Conservation (phyloP, 2,797 vertebrate genomes). For the Chloroceryle amazona region DNA sequence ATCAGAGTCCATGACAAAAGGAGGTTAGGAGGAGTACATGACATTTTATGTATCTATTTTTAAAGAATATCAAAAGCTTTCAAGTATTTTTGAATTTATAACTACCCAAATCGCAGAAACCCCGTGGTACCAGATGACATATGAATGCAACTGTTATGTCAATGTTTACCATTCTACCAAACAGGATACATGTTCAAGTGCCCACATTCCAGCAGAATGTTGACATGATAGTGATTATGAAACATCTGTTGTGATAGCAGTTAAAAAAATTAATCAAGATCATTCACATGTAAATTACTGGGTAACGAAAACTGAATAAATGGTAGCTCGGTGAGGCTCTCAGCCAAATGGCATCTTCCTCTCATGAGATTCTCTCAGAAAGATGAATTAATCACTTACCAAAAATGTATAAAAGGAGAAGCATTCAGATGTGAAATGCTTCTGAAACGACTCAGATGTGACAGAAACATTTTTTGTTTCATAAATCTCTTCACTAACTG, state of each 20-base stretch:
- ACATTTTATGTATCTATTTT: constrained; percentile 19
- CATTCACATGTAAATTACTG: background rate
- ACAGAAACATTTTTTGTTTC: background rate
- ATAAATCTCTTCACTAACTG: background rate
- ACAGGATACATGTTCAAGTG: background rate
- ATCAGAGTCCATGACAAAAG: background rate
- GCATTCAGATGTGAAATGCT: background rate
- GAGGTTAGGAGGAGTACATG: background rate
- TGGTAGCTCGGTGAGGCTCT: background rate
- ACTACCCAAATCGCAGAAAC: background rate
- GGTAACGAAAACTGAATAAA: background rate
- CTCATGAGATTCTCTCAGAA: background rate
- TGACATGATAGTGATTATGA: background rate
- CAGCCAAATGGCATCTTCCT: background rate
- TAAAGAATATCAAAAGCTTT: constrained; percentile 7
- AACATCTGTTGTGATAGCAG: background rate
- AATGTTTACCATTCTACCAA: background rate
- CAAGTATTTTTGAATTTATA: background rate
- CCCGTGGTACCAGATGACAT: background rate
- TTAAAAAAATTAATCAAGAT: constrained; percentile 12
- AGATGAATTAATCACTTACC: background rate
- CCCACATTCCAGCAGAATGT: background rate
- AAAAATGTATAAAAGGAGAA: background rate
- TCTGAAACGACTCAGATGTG: background rate
- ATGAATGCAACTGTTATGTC: background rate